These are phyloP conservation scores for Tipula lateralis DNA, from an alignment of 2,888 invertebrate genomes.

Conservation along the genomic window DNA sequence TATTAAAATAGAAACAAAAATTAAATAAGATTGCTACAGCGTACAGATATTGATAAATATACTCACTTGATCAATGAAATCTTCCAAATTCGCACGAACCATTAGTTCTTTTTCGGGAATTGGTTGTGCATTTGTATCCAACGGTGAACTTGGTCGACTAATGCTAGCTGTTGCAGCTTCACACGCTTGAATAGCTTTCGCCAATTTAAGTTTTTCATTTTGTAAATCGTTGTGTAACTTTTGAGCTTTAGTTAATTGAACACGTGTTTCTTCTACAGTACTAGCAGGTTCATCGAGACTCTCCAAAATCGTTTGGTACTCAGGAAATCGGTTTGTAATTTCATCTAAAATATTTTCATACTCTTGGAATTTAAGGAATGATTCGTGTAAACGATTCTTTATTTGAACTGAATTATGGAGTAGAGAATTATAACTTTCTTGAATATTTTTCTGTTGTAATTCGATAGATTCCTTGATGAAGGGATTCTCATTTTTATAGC, in stretches of 20 bases:
- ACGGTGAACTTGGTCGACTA: constrained; percentile 83
- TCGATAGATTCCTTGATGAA: constrained; percentile 72
- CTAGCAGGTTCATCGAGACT: constrained; percentile 69
- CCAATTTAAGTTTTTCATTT: constrained; percentile 78
- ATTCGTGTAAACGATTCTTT: constrained; percentile 79
- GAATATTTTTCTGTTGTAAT: constrained; percentile 81
- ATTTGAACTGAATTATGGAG: constrained; percentile 87
- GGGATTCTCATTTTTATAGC: constrained; percentile 69
- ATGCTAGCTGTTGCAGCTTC: constrained; percentile 89
- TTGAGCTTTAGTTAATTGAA: constrained; percentile 69
- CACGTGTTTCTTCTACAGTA: constrained; percentile 66
- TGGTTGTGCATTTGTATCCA: constrained; percentile 78
- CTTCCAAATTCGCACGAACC: constrained; percentile 79
- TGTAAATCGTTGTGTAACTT: constrained; percentile 82
- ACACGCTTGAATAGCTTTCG: constrained; percentile 85
- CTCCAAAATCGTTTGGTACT: constrained; percentile 70
- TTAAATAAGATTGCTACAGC: neutral
- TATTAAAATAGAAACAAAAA: constrained; percentile 46
- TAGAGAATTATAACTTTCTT: constrained; percentile 87
- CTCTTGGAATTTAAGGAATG: constrained; percentile 85
- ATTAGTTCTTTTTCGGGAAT: constrained; percentile 79
- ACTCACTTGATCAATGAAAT: constrained; percentile 84
- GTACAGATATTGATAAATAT: neutral
- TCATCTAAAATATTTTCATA: constrained; percentile 86
- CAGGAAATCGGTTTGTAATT: constrained; percentile 74